Conservation (phyloP, 2,797 vertebrate genomes). For the Tokudaia tokunoshimensis region DNA sequence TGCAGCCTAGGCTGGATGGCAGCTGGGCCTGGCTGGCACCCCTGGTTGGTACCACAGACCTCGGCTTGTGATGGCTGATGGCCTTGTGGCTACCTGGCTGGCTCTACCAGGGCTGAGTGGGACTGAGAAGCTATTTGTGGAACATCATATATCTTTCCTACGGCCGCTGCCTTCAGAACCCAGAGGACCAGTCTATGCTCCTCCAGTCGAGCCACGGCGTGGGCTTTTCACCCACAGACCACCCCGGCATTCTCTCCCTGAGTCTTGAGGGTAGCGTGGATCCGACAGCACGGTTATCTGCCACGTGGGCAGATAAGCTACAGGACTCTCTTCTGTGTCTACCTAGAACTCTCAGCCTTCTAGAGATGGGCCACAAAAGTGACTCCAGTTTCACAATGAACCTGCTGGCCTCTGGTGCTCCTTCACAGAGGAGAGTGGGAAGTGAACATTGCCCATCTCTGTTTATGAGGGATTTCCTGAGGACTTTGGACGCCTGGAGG, state of each 20-base stretch:
- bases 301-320: too few species aligned
- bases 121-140: background rate
- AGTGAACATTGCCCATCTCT: background rate
- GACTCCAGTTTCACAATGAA: background rate
- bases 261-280: too few species aligned
- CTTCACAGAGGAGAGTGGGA: too few species aligned
- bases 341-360: background rate
- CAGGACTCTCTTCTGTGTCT: background rate
- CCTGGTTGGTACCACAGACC: background rate
- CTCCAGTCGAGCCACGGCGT: background rate
- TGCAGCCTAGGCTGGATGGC: background rate
- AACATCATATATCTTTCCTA: too few species aligned
- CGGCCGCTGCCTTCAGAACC: background rate
- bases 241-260: background rate
- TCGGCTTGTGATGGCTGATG: background rate
- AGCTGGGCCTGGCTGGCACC: background rate
- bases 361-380: background rate
- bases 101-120: background rate
- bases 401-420: too few species aligned
- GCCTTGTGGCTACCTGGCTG: too few species aligned
- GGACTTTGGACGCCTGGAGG: background rate
- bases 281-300: too few species aligned
- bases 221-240: background rate
- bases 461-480: background rate
- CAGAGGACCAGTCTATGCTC: background rate